Percentiles rank a stretch among this genome's conserved stretches.
These are phyloP conservation scores for Mustelus asterias DNA, from an alignment of 2,113 vertebrate species.

Conservation along the genomic window DNA sequence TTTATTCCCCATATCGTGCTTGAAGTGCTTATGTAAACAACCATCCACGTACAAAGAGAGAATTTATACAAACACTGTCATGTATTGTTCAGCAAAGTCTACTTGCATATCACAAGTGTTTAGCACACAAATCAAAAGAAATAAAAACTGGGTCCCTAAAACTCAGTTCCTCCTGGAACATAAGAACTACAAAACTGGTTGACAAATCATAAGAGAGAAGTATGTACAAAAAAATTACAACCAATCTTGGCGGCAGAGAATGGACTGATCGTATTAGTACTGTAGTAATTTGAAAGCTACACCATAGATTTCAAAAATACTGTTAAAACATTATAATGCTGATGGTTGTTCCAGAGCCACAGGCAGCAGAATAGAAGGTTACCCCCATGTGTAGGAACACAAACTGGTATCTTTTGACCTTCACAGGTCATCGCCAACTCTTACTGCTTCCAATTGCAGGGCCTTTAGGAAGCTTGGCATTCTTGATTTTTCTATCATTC, in stretches of 20 bases:
- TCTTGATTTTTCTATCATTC: neutral
- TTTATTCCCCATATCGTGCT: constrained; percentile 44
- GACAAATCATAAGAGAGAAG: constrained; percentile 19
- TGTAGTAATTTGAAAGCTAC: constrained; percentile 27
- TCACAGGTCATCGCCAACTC: neutral
- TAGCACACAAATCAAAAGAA: constrained; percentile 37
- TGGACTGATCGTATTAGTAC: constrained; percentile 10
- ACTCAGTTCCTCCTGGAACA: constrained; percentile 37
- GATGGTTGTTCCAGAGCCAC: constrained; percentile 9
- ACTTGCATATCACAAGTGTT: constrained; percentile 41
- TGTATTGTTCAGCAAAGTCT: constrained; percentile 43
- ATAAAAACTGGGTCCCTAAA: constrained; percentile 39
- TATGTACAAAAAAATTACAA: constrained; percentile 39
- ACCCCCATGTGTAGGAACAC: neutral
- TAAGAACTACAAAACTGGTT: constrained; percentile 38
- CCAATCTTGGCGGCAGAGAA: neutral
- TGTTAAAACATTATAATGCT: neutral
- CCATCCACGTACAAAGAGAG: constrained; percentile 44
- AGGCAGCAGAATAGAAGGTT: neutral
- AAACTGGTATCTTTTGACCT: neutral
- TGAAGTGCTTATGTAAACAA: constrained; percentile 45
- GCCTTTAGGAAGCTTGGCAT: neutral
- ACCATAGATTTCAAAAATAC: constrained; percentile 22
- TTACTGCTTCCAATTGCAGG: neutral
- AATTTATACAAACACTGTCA: constrained; percentile 43